A percentile compares a stretch with the other conserved stretches of the same genome.
Evolutionary conservation across 2,888 invertebrate genomes (phyloP).

Genomic region (Psylliodes chrysocephalus): DNA sequence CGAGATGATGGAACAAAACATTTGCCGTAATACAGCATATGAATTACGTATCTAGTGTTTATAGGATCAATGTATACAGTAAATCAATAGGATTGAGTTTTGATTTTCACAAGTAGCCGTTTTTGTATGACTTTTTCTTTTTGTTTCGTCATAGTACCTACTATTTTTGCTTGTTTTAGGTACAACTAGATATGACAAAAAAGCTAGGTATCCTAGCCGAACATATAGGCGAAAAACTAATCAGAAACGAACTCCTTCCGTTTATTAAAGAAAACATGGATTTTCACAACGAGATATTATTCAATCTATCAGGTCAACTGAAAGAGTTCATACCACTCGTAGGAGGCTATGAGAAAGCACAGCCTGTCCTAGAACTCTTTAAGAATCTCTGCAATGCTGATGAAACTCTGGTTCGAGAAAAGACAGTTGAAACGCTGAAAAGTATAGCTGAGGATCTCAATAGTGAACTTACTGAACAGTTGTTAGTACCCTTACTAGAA

Average conservation of each 20-base stretch:
- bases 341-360: constrained; percentile 56
- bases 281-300: constrained; percentile 56
- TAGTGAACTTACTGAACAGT: constrained; percentile 49
- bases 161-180: no score
- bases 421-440: constrained; percentile 54
- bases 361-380: constrained; percentile 54
- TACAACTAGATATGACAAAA: constrained; percentile 55
- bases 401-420: constrained; percentile 56
- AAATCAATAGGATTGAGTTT: no score
- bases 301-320: constrained; percentile 56
- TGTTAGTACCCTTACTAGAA: constrained; percentile 53
- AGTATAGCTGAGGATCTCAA: constrained; percentile 49
- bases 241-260: constrained; percentile 55
- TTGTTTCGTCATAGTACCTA: no score
- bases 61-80: no score
- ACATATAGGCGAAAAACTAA: constrained; percentile 53
- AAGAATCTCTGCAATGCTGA: constrained; percentile 56
- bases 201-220: constrained; percentile 54
- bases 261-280: constrained; percentile 54
- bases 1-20: no score
- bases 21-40: no score
- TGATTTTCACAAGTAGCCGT: no score
- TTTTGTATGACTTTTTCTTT: no score
- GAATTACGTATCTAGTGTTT: no score
- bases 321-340: constrained; percentile 56